A percentile compares a stretch with the other conserved stretches of the same genome.
These are phyloP conservation scores for Melanargia galathea DNA, from an alignment of 2,888 invertebrate genomes.

Conservation along the genomic window DNA sequence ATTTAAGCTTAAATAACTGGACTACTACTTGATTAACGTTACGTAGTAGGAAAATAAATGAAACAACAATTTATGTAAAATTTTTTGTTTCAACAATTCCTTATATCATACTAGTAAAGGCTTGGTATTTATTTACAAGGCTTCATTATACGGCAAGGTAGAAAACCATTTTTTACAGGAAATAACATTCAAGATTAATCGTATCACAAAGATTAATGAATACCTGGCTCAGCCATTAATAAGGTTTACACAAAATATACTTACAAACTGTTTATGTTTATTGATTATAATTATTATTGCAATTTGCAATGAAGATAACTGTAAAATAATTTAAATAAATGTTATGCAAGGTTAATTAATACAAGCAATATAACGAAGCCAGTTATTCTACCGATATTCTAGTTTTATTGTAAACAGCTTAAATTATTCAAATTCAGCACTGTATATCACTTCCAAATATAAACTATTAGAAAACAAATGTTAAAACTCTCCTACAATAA, in stretches of 20 bases:
- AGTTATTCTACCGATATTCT: constrained; percentile 48
- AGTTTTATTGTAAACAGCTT: constrained; percentile 57
- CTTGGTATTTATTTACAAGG: constrained; percentile 81
- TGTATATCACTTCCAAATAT: constrained; percentile 63
- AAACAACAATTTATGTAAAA: constrained; percentile 71
- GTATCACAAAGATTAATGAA: constrained; percentile 65
- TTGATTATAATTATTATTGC: constrained; percentile 3
- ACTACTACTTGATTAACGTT: too few relatives aligned
- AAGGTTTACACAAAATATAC: constrained; percentile 17
- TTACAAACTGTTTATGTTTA: constrained; percentile 3
- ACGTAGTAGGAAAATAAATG: constrained; percentile 46
- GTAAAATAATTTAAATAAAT: background rate
- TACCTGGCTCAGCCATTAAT: constrained; percentile 62
- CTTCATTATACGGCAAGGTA: constrained; percentile 80
- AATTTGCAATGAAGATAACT: constrained; percentile 5
- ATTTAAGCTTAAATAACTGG: too few relatives aligned
- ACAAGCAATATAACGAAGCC: constrained; percentile 54
- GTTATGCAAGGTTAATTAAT: constrained; percentile 15
- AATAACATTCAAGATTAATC: constrained; percentile 51
- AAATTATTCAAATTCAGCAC: constrained; percentile 55
- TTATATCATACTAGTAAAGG: constrained; percentile 77
- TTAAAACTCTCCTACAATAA: constrained; percentile 80
- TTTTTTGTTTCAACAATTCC: constrained; percentile 77
- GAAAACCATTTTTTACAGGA: constrained; percentile 71
- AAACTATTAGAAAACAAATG: constrained; percentile 73